A percentile compares a stretch with the other conserved stretches of the same genome.
These are phyloP conservation scores for Plagodis pulveraria DNA, from an alignment of 2,888 invertebrate species.

Conservation along the genomic window DNA sequence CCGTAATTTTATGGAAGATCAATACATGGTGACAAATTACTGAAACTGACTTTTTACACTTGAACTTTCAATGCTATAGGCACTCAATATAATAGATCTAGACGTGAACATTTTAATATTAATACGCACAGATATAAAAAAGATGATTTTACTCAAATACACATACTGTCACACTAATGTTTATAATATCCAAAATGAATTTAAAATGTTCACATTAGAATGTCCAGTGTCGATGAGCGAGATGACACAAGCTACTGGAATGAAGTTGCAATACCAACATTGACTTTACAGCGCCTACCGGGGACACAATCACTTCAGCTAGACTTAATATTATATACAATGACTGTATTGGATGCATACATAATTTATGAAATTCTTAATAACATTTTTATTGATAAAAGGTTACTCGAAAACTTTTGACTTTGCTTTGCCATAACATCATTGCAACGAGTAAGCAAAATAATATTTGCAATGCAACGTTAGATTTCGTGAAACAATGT, in stretches of 20 bases:
- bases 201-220: constrained; percentile 82
- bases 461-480: constrained; percentile 28
- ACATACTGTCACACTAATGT: constrained; percentile 73
- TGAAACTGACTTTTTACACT: constrained; percentile 84
- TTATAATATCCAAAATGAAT: constrained; percentile 75
- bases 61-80: constrained; percentile 83
- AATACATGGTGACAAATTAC: constrained; percentile 84
- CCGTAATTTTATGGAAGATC: constrained; percentile 85
- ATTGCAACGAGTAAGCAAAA: constrained; percentile 36
- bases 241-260: constrained; percentile 74
- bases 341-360: constrained; percentile 63
- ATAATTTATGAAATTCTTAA: constrained; percentile 61
- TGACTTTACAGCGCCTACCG: constrained; percentile 64
- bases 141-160: constrained; percentile 74
- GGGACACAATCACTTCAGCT: constrained; percentile 73
- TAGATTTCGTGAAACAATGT: constrained; percentile 61
- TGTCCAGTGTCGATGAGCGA: constrained; percentile 67
- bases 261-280: constrained; percentile 61
- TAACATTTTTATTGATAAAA: constrained; percentile 46
- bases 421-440: constrained; percentile 29
- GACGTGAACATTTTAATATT: constrained; percentile 81
- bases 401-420: constrained; percentile 35
- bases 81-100: constrained; percentile 84
- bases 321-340: constrained; percentile 71
- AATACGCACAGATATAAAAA: constrained; percentile 79